phyloP scores from a whole-genome alignment of 2,888 invertebrate species.

The Copidosoma aretas region DNA sequence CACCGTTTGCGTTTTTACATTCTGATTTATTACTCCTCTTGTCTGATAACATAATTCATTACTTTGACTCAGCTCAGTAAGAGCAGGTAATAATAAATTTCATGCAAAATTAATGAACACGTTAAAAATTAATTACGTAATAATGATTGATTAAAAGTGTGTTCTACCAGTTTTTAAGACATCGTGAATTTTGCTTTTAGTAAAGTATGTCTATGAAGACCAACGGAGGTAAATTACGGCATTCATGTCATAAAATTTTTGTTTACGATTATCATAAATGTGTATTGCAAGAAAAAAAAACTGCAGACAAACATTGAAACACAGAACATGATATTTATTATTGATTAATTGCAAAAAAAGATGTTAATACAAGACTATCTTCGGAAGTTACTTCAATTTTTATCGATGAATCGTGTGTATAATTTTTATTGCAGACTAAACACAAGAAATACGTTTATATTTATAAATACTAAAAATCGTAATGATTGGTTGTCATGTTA shows the following conservation, averaged over 20 bases:
- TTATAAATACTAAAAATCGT: too few species aligned
- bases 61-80: neutral
- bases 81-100: neutral
- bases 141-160: neutral
- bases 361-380: too few species aligned
- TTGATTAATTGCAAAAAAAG: too few species aligned
- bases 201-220: neutral
- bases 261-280: too few species aligned
- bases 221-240: neutral
- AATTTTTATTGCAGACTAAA: too few species aligned
- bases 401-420: too few species aligned
- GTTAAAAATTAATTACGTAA: neutral
- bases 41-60: neutral
- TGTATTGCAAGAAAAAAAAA: too few species aligned
- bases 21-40: conserved; percentile 1
- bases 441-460: too few species aligned
- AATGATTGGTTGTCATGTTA: too few species aligned
- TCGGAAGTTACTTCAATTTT: too few species aligned
- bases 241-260: neutral
- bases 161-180: neutral
- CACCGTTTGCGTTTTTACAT: conserved; percentile 2
- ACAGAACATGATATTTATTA: too few species aligned
- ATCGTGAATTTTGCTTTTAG: neutral
- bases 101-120: neutral
- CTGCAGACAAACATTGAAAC: too few species aligned